Evolutionary conservation across 1,140 invertebrate species (phyloP), one percentile per base, ranked within the genome.

Genomic region (Papilio xuthus): DNA sequence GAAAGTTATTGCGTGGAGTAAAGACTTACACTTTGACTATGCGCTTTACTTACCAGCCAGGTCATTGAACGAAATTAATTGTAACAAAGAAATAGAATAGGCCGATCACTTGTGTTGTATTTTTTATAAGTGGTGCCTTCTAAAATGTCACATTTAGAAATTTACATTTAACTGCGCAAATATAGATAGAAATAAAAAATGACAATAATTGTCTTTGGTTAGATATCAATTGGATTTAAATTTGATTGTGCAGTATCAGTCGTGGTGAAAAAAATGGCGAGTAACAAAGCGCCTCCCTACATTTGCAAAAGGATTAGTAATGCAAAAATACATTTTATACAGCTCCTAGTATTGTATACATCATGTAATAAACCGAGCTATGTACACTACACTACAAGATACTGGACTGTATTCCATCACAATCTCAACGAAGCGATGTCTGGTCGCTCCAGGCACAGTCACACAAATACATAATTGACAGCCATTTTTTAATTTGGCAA

Each of bases 1-100:
- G 84, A n/a, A 86, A 88, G 77, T 86, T 88, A 88, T 88, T 88
- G 85, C 86, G 85, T 79, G 74, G 67, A 81, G 69, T 78, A 60
- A 60, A 78, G 67, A 56, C 73, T 78, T 80, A 73, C 60, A 28
- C 69, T 28, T 70, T 81, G 70, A 37, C 70, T 50, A 74, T 82
- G 80, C 78, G 80, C 26, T 77, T 83, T 81, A 81, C 81, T 84
- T 80, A 82, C 79, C 63, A 73, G 77, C 53, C 69, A n/a, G n/a
- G n/a, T n/a, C n/a, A n/a, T n/a, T n/a, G n/a, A n/a, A n/a, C n/a
- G n/a, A n/a, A n/a, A n/a, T n/a, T n/a, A n/a, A n/a, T n/a, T n/a
- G n/a, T n/a, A n/a, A n/a, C n/a, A n/a, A n/a, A n/a, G n/a, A n/a
- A n/a, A n/a, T n/a, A n/a, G n/a, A n/a, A n/a, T n/a, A n/a, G n/a